Evolutionary conservation across 2,888 invertebrate species (phyloP), one percentile per base, ranked within the genome.

Genomic region (Aphelenchoides bicaudatus): DNA sequence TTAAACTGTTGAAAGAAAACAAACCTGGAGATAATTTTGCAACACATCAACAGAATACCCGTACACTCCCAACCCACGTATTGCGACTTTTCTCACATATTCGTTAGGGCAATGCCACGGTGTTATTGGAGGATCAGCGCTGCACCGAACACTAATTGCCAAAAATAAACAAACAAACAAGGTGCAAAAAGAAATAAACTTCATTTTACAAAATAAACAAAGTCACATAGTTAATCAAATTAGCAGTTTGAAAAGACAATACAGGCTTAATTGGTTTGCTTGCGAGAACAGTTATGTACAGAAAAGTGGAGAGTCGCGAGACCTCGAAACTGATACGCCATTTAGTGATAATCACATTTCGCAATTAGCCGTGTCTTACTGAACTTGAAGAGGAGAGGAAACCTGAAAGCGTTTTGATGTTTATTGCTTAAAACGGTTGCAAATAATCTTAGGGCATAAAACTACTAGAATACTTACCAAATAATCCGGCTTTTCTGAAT

Each of bases 11-110:
- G n/a, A n/a, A n/a, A n/a, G n/a, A n/a, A n/a, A n/a, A n/a, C n/a
- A n/a, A n/a, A 43, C 43, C n/a, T 43, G 8, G 21, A 43, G n/a
- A 43, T 43, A 43, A 6, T 25, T 10, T n/a, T 43, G 43, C 43
- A 43, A n/a, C 23, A 19, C 21, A 25, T 43, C 43, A 19, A 43
- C 23, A 25, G 43, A 43, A 21, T 43, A 8, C 16, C 21, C 10
- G 23, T 43, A 43, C 10, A 21, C n/a, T 6, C 25, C 23, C 16
- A 43, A 21, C 25, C 43, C 43, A 43, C 43, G 10, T 10, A 43
- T 43, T 10, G 25, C 43, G 21, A 43, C 10, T 19, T n/a, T 19
- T 43, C n/a, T 19, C 10, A 43, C 23, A 43, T 43, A 43, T 10
- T 43, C 43, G 23, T 43, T 43, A 8, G 16, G 21, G 43, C 43